Base-by-base conservation (phyloP, 1,140 invertebrate species). In the Zaprionus camerounensis region DNA sequence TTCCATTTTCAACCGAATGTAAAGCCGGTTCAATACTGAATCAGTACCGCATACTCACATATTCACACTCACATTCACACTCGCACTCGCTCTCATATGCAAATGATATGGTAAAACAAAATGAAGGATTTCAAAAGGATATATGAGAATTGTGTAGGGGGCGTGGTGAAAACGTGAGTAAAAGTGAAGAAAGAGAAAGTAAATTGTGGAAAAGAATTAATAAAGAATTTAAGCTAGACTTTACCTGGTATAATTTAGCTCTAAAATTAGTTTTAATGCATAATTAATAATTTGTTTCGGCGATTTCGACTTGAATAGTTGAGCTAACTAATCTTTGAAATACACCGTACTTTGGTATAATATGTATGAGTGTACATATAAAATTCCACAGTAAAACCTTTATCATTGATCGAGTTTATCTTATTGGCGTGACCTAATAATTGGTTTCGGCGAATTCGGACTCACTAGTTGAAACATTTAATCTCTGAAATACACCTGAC, bases 21-120 rank as follows among this genome's bases (percentile, higher is more conserved):
- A 28, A 72, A 83, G 64, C 72, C 58, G 65, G 76, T 83, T 83
- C 26, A 65, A 65, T 57, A 61, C 72, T 53, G 38, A 22, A 64
- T 64, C 46, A 12, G 3, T 26, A n/a, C n/a, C 15, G 36, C 49
- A 64, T 36, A 17, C 46, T 51, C 46, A 17, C 46, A 9, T 31
- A 28, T 15, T 24, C 46, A 49, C 17, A 51, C 20, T 49, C 62
- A 36, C 6, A 51, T 20, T 31, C 46, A 53, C 4, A 65, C 20
- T 12, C 41, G 15, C 17, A 13, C 31, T 36, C 4, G 53, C 31
- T 13, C 41, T 15, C 17, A 13, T 36, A 15, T 26, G 17, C 57
- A 51, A 38, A 34, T 61, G 24, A n/a, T 11, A 3, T 11, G 44
- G 51, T 34, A 53, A 67, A 36, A 44, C 31, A 59, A 67, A 72